phyloP scores from a whole-genome alignment of 2,113 vertebrate genomes.

The Lamprotornis superbus region DNA sequence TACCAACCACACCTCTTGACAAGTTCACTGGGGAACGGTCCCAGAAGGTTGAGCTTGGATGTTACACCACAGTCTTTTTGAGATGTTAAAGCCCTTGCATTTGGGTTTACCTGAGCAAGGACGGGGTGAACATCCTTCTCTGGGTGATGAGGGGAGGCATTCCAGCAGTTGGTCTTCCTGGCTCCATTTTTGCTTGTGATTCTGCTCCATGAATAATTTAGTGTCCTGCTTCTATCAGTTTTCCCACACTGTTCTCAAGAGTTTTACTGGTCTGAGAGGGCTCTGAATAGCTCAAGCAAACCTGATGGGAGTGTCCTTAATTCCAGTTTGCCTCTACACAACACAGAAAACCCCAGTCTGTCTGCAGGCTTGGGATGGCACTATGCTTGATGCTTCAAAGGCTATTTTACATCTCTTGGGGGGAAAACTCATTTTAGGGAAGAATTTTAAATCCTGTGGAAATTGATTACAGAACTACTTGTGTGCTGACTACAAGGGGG shows the following conservation, averaged over 20 bases:
- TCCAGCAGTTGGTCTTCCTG: neutral
- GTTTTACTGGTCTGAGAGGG: neutral
- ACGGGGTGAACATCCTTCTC: too few species aligned
- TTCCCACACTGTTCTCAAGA: neutral
- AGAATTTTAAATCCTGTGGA: neutral
- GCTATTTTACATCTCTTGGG: neutral
- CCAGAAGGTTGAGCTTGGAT: neutral
- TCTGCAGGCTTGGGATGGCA: neutral
- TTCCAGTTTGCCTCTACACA: neutral
- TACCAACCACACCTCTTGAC: neutral
- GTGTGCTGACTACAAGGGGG: neutral
- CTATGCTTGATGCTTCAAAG: neutral
- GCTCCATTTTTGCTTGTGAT: neutral
- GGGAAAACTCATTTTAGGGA: neutral
- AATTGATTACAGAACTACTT: neutral
- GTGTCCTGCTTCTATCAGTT: neutral
- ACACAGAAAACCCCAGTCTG: neutral
- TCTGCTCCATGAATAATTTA: neutral
- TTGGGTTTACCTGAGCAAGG: neutral
- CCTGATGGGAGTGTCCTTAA: neutral
- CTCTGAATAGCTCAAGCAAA: neutral
- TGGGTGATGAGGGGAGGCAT: neutral
- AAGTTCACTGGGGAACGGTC: neutral
- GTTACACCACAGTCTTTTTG: neutral
- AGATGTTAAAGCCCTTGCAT: neutral